phyloP scores from a whole-genome alignment of 2,797 vertebrate genomes.

The Babyrousa celebensis region DNA sequence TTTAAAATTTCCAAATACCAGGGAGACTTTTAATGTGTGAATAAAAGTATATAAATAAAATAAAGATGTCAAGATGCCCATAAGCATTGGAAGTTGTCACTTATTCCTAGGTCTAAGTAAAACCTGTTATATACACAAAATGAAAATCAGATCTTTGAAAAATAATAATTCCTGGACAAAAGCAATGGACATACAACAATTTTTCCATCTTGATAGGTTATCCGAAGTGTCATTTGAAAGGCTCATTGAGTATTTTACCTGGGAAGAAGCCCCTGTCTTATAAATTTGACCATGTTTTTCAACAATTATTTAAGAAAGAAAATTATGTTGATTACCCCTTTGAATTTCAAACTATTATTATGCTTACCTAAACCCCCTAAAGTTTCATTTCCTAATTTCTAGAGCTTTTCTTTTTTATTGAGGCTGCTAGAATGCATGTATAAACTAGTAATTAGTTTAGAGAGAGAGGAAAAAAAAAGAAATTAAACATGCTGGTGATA shows the following conservation, averaged over 20 bases:
- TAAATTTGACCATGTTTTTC: constrained; percentile 41
- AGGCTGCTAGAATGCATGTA: constrained; percentile 20
- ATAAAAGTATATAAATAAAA: constrained; percentile 75
- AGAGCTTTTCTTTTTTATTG: constrained; percentile 11
- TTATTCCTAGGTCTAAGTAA: constrained; percentile 38
- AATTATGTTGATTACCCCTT: background rate
- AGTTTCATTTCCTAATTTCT: constrained; percentile 63
- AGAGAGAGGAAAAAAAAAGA: background rate
- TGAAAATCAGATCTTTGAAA: constrained; percentile 60
- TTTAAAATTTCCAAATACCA: constrained; percentile 69
- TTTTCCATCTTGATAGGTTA: constrained; percentile 52
- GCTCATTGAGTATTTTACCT: background rate
- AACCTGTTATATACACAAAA: constrained; percentile 57
- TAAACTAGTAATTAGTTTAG: constrained; percentile 67
- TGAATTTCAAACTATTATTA: constrained; percentile 66
- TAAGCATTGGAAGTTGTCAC: constrained; percentile 31
- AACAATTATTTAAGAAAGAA: constrained; percentile 68
- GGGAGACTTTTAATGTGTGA: constrained; percentile 64
- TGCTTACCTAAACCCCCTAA: constrained; percentile 55
- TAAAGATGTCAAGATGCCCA: constrained; percentile 24
- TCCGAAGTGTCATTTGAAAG: constrained; percentile 58
- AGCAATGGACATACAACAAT: background rate
- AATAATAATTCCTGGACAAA: constrained; percentile 52
- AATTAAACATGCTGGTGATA: constrained; percentile 39
- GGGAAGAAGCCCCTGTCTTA: background rate